Conservation (phyloP, 2,888 invertebrate species). For the Tricholauxania praeusta region DNA sequence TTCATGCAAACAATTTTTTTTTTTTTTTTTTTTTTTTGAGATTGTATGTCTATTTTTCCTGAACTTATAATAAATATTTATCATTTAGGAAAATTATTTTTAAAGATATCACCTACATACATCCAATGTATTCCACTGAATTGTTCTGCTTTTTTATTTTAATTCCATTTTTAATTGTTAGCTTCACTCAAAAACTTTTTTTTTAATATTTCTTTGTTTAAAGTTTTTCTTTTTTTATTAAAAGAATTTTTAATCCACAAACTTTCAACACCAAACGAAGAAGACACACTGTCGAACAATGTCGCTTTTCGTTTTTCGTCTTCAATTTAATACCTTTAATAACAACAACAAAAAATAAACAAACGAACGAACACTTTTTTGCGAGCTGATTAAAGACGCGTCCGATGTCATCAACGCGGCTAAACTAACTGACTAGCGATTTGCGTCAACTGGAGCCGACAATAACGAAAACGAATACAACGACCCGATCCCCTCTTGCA, state of each 20-base stretch:
- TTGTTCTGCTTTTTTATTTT: constrained; percentile 18
- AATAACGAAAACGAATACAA: background rate
- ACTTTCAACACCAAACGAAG: no score
- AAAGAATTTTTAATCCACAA: background rate
- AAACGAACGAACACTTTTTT: background rate
- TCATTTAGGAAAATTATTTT: no score
- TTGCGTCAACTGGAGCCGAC: constrained; percentile 9
- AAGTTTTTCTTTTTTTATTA: constrained; percentile 8
- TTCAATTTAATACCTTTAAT: no score
- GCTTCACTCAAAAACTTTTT: no score
- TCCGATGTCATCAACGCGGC: constrained; percentile 7
- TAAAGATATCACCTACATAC: background rate
- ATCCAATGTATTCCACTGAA: background rate
- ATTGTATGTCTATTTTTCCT: no score
- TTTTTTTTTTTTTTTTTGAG: no score
- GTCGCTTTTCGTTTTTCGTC: no score
- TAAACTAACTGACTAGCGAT: constrained; percentile 22
- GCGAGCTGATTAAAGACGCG: background rate
- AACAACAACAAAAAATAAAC: background rate
- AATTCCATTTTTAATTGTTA: constrained; percentile 1
- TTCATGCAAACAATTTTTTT: no score
- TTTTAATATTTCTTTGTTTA: background rate
- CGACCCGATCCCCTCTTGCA: no score
- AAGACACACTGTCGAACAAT: no score
- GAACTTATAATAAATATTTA: no score